phyloP scores from a whole-genome alignment of 2,888 invertebrate species.

The Tortricodes alternella region DNA sequence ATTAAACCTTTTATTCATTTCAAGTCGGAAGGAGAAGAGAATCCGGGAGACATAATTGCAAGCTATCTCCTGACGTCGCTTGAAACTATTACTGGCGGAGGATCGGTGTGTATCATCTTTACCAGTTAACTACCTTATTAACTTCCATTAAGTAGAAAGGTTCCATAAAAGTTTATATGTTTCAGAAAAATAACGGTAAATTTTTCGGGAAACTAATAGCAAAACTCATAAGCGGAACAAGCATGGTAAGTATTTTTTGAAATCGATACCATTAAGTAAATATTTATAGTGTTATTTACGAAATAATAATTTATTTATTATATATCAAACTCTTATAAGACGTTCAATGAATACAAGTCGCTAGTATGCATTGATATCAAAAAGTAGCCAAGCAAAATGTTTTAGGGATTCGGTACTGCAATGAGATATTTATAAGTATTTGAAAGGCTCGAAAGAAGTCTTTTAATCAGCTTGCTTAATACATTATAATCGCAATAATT shows the following conservation, averaged over 20 bases:
- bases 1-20: slow-evolving; percentile 31
- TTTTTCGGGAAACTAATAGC: slow-evolving; percentile 73
- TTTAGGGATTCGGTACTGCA: no score
- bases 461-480: no score
- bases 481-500: no score
- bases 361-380: no score
- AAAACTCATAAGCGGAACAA: slow-evolving; percentile 68
- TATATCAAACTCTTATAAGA: no score
- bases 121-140: background rate
- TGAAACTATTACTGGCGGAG: slow-evolving; percentile 75
- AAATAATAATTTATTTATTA: no score
- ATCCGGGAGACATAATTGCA: slow-evolving; percentile 70
- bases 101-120: slow-evolving; percentile 61
- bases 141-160: background rate
- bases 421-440: no score
- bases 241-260: slow-evolving; percentile 60
- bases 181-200: slow-evolving; percentile 75
- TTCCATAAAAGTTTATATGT: background rate
- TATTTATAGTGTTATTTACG: background rate
- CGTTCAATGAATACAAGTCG: no score
- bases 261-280: background rate
- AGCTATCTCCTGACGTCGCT: slow-evolving; percentile 70
- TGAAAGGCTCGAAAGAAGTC: no score
- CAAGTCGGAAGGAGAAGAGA: slow-evolving; percentile 72
- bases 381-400: no score